Evolutionary conservation across 2,113 vertebrate species (phyloP).

Genomic region (Lepus timidus): DNA sequence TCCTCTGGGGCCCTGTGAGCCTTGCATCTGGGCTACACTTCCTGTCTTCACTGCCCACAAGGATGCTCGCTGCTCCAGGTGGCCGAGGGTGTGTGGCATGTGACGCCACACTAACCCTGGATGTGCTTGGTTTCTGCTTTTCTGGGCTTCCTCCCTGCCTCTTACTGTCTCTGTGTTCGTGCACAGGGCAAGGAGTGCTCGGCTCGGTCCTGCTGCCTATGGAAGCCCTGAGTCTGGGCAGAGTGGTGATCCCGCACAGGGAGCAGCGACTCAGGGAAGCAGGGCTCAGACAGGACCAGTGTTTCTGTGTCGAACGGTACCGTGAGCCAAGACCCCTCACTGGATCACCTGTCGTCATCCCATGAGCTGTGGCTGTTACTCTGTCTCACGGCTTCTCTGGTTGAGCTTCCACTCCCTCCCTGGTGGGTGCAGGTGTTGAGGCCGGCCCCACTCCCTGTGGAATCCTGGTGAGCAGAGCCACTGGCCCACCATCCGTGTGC

Average conservation of each 20-base stretch:
- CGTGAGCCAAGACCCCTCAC: background rate
- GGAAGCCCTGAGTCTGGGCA: background rate
- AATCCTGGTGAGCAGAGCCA: background rate
- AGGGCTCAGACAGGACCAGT: background rate
- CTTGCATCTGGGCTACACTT: background rate
- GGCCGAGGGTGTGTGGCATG: background rate
- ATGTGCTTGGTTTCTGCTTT: background rate
- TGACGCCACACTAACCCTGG: fast-evolving
- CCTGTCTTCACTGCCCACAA: background rate
- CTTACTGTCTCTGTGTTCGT: background rate
- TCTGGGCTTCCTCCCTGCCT: background rate
- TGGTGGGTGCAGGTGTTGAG: fast-evolving
- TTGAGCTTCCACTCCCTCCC: background rate
- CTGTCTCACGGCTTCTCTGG: fast-evolving
- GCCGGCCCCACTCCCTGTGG: background rate
- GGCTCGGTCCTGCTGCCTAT: background rate
- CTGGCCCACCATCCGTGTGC: fast-evolving
- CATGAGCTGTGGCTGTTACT: background rate
- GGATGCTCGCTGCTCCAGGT: background rate
- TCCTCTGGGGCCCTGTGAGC: background rate
- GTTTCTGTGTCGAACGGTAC: background rate
- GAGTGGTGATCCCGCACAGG: fast-evolving
- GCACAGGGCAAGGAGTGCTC: fast-evolving
- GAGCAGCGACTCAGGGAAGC: background rate
- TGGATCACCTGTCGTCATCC: background rate